A percentile compares a stretch with the other conserved stretches of the same genome.
phyloP scores from a whole-genome alignment of 1,140 invertebrate species.

The Drosophila biarmipes region DNA sequence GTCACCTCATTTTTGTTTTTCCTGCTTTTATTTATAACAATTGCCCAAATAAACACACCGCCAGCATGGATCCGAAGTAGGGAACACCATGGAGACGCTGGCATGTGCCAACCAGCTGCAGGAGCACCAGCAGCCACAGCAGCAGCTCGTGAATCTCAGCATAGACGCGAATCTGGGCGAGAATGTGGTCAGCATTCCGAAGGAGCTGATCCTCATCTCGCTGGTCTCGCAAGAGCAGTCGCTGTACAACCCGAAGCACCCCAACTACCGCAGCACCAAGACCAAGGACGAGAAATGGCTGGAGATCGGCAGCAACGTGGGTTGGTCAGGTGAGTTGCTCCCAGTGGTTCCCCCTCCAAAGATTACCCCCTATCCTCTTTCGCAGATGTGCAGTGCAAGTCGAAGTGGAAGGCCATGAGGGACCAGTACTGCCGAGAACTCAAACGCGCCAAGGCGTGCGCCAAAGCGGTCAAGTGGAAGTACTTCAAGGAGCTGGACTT shows the following conservation, averaged over 20 bases:
- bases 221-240: slow-evolving; percentile 75
- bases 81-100: slow-evolving; percentile 54
- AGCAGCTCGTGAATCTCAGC: slow-evolving; percentile 56
- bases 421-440: slow-evolving; percentile 81
- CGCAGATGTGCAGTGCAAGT: slow-evolving; percentile 72
- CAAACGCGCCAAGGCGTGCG: slow-evolving; percentile 72
- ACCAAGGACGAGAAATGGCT: slow-evolving; percentile 76
- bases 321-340: slow-evolving; percentile 69
- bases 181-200: slow-evolving; percentile 64
- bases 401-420: slow-evolving; percentile 80
- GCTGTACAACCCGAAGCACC: slow-evolving; percentile 78
- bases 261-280: slow-evolving; percentile 72
- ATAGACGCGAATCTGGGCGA: slow-evolving; percentile 45
- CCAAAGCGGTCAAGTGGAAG: slow-evolving; percentile 78
- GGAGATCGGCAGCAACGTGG: slow-evolving; percentile 68
- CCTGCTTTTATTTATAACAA: slow-evolving; percentile 46
- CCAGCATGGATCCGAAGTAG: slow-evolving; percentile 35
- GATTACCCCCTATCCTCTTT: neutral
- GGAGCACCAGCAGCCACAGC: slow-evolving; percentile 53
- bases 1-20: slow-evolving; percentile 54
- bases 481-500: slow-evolving; percentile 82
- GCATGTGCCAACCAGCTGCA: slow-evolving; percentile 53
- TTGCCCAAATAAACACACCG: slow-evolving; percentile 20
- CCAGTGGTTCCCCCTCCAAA: neutral
- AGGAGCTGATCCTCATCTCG: slow-evolving; percentile 73